Evolutionary conservation across 2,888 invertebrate genomes (phyloP), one percentile per base, ranked within the genome.

Genomic region (Polylopha cassiicola): DNA sequence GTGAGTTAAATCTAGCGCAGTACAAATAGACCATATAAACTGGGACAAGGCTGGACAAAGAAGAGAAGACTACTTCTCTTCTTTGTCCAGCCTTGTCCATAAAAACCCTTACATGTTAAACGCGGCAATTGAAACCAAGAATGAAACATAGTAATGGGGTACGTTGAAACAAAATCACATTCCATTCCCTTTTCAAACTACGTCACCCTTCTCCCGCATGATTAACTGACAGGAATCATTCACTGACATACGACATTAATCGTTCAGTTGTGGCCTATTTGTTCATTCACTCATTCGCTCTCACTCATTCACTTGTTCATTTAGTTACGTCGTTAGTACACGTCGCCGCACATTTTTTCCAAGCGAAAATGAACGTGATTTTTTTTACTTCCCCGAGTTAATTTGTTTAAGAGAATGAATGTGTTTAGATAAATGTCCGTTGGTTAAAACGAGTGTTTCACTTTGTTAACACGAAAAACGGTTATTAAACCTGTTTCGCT

Each of bases 381-480:
- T 70, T 64, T n/a, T 41, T 63, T 52, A 48, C 50, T 49, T 32
- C 20, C 45, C 30, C 21, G 39, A 56, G 65, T 69, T 72, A 72
- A 72, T 72, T 72, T 69, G 63, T 71, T 67, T 62, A 66, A 62
- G 58, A 59, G 61, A 66, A 66, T 61, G 56, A 58, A 65, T 63
- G 65, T 65, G 64, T 69, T 71, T 59, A 65, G 63, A 64, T 52
- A 53, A 58, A 62, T 61, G 60, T 46, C 53, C 43, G 9, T 28
- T 6, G 42, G 41, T 36, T 39, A 34, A 41, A 47, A 58, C 54
- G 50, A 54, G 61, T 65, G 61, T 55, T 58, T 51, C 48, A 46
- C 47, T 60, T 55, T 62, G 58, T 59, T 63, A 54, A 44, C 51
- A 51, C 46, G 51, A 54, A 56, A 63, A 58, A 52, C 49, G 53